Conservation (phyloP, 2,113 vertebrate species). For the Meleagris gallopavo region DNA sequence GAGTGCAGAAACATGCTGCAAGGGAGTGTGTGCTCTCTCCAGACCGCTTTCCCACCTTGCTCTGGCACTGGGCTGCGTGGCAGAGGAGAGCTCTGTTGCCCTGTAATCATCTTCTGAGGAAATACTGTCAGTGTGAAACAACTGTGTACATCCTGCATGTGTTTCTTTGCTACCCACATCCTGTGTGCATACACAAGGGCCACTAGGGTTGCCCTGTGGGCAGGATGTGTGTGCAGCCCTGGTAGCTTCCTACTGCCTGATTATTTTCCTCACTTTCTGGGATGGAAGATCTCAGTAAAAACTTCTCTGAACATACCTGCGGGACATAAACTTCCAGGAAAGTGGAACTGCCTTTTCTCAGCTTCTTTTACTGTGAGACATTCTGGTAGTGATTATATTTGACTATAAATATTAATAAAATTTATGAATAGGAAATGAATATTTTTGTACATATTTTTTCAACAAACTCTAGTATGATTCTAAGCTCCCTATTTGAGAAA, state of each 20-base stretch:
- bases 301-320: not conserved
- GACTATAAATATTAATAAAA: conserved; percentile 9
- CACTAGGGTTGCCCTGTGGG: not conserved
- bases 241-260: not conserved
- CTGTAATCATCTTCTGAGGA: fast-evolving
- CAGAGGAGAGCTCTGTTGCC: not conserved
- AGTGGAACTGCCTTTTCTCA: not conserved
- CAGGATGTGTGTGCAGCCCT: fast-evolving
- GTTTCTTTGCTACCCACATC: not conserved
- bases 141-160: fast-evolving
- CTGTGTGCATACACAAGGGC: fast-evolving
- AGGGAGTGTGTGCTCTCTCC: fast-evolving
- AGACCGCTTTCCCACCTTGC: not conserved
- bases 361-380: not conserved
- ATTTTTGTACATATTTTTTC: not conserved
- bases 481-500: not conserved
- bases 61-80: fast-evolving
- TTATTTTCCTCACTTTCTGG: not conserved
- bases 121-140: fast-evolving
- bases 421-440: not conserved
- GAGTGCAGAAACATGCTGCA: fast-evolving
- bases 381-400: not conserved
- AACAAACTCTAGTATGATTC: not conserved
- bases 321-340: not conserved
- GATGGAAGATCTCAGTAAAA: not conserved